Conservation (phyloP, 1,140 invertebrate genomes). For the Akabosia matsudoensis region DNA sequence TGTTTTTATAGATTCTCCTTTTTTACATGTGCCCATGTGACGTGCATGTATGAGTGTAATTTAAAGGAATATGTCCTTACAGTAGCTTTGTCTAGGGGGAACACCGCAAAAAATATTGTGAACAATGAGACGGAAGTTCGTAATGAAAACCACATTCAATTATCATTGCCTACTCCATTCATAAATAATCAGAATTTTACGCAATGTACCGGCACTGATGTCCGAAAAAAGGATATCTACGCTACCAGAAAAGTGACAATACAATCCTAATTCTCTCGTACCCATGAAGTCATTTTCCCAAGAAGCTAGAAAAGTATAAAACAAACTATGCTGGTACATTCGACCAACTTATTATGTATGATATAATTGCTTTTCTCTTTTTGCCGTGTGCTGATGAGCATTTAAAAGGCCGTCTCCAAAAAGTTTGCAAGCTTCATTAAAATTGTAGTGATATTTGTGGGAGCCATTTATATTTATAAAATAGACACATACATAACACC, state of each 20-base stretch:
- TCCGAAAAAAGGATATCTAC: constrained; percentile 7
- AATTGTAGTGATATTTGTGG: background rate
- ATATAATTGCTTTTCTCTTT: background rate
- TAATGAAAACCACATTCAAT: constrained; percentile 13
- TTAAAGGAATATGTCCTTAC: no score
- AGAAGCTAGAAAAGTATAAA: no score
- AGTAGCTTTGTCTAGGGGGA: no score
- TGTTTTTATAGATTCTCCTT: background rate
- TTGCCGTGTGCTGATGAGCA: background rate
- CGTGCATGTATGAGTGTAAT: no score
- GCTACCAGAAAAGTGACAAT: constrained; percentile 20
- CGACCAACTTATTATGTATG: background rate
- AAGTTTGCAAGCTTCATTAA: constrained; percentile 19
- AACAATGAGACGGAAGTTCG: constrained; percentile 8
- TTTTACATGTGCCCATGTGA: background rate
- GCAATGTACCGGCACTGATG: constrained; percentile 10
- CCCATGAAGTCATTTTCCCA: background rate
- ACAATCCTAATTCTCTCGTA: background rate
- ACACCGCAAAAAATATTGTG: no score
- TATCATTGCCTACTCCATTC: constrained; percentile 15
- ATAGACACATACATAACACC: background rate
- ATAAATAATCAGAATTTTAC: constrained; percentile 24
- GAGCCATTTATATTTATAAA: background rate
- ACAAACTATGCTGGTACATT: background rate
- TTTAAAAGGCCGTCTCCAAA: background rate